These are phyloP conservation scores for Acestrorhynchus altus DNA, from an alignment of 2,797 vertebrate species.

Conservation along the genomic window DNA sequence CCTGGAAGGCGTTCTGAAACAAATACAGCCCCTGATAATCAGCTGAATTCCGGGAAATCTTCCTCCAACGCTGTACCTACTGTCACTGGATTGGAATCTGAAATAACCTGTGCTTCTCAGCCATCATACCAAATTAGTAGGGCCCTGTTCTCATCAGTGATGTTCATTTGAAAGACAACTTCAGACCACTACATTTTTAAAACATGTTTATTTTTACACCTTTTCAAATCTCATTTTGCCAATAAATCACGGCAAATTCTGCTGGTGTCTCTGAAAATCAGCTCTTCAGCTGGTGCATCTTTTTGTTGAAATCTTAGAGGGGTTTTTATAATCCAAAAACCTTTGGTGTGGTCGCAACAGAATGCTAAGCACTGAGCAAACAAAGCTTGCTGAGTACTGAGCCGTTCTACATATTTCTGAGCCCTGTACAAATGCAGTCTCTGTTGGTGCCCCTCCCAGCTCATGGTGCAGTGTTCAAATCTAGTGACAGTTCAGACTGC, in stretches of 20 bases:
- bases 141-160: background rate
- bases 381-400: background rate
- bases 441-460: background rate
- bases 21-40: slow-evolving; percentile 7
- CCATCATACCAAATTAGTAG: slow-evolving; percentile 7
- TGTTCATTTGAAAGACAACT: background rate
- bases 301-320: background rate
- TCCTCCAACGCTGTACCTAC: background rate
- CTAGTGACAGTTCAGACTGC: background rate
- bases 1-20: slow-evolving; percentile 20
- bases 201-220: background rate
- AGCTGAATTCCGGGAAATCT: slow-evolving; percentile 31
- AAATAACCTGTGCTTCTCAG: background rate
- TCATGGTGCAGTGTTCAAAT: background rate
- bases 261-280: background rate
- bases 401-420: background rate
- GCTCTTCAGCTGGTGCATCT: background rate
- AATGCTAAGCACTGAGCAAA: slow-evolving; percentile 2
- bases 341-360: background rate
- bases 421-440: background rate
- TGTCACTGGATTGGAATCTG: background rate
- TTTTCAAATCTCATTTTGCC: background rate
- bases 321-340: background rate
- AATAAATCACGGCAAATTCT: background rate
- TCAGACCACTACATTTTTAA: background rate